Base-by-base conservation (phyloP, 1,140 invertebrate genomes). In the Thrips palmi region DNA sequence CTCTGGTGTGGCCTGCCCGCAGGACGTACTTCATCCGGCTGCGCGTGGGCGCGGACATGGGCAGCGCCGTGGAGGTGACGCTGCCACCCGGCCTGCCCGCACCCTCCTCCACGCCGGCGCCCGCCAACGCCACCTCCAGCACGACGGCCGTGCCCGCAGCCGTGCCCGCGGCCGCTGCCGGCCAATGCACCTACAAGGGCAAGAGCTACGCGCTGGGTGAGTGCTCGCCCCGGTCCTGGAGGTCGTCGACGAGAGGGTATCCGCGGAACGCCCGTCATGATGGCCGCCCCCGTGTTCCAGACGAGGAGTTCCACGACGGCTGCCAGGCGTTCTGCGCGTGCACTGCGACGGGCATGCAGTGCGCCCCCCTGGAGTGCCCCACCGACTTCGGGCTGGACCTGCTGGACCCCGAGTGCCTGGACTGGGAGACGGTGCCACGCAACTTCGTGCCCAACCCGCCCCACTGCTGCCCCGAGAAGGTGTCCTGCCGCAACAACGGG, bases 341-440 rank as follows among this genome's bases (percentile, higher is more conserved):
- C 45, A 58, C 55, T n/a, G 56, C 64, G 4, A 62, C 67, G 18
- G 67, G 64, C 22, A 65, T 75, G 1, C 71, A 78, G 37, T 91
- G 86, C 51, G 66, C 71, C 3, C 74, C 75, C 20, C 65, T 89
- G 8, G 70, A 82, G 39, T 89, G 84, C 50, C 83, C 83, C 0
- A 74, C 73, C 1, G 76, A 78, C 43, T 83, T 81, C 43, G 83
- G 78, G 1, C 56, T 86, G 10, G 81, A 87, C 47, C 65, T 85
- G 2, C 51, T 85, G n/a, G 76, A 85, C 49, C 73, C 79, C 1
- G 65, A 75, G 30, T 92, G 87, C 52, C 52, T 88, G 0, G 68
- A 77, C 42, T 91, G 86, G 86, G 81, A 84, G 45, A 71, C 74
- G 0, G 71, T 73, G 11, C 77, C 80, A 0, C 63, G 71, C 0